Evolutionary conservation across 2,888 invertebrate species (phyloP), one percentile per base, ranked within the genome.

Genomic region (Entomobrya proxima): DNA sequence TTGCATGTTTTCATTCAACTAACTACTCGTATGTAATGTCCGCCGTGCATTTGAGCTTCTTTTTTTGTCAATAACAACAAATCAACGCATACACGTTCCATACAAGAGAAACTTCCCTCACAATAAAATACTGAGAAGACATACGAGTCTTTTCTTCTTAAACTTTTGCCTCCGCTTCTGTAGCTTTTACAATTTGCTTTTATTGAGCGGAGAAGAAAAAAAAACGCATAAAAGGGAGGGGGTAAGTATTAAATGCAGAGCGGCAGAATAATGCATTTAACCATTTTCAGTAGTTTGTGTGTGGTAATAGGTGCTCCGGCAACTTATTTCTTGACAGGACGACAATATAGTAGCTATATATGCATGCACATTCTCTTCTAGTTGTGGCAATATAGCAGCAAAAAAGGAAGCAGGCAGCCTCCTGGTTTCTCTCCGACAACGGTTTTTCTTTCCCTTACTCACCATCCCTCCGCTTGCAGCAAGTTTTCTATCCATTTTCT

Each of bases 371-470:
- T 52, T 52, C 52, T 21, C 27, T 6, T 15, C 18, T 18, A 18
- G 3, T 52, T 52, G n/a, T n/a, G n/a, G n/a, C 52, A 52, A 21
- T 13, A 24, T 1, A 1, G 24, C 24, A 55, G 13, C 27, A 11
- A 5, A 7, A 52, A n/a, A 6, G n/a, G 32, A 32, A 55, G 52
- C 52, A 64, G 40, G 67, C 82, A 78, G 78, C 83, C 87, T 86
- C 86, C 82, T 74, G 82, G 81, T 80, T 79, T 84, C 64, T 74
- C 50, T 24, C 40, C 44, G 24, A 69, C 44, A 30, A 50, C 47
- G 75, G 61, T 74, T 75, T 82, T 82, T 82, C 30, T 0, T 72
- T 72, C 18, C 21, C 18, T 32, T 32, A n/a, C 52, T n/a, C n/a
- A 9, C 32, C 18, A 7, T n/a, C 58, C n/a, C 61, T 0, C 32